phyloP scores from a whole-genome alignment of 1,140 invertebrate species.

The Cyrtorhinus lividipennis region DNA sequence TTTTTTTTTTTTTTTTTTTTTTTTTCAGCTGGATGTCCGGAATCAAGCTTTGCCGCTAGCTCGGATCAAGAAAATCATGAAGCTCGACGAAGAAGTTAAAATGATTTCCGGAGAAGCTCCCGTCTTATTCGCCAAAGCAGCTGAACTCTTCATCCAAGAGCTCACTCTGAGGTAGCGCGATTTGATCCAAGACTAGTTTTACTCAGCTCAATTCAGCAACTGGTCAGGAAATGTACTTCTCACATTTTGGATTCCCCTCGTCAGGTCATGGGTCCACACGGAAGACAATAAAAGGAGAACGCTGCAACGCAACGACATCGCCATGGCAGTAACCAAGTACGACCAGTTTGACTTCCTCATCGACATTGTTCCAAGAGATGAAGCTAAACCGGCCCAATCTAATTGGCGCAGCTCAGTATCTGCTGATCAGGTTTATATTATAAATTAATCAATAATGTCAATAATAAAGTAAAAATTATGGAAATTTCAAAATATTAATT shows the following conservation, averaged over 20 bases:
- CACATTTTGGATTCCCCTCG: background rate
- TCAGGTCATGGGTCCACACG: constrained; percentile 84
- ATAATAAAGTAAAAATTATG: no score
- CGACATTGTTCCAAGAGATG: constrained; percentile 95
- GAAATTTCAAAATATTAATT: no score
- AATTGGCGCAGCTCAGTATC: constrained; percentile 39
- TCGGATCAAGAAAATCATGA: constrained; percentile 99
- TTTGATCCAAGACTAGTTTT: background rate
- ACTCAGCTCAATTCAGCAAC: background rate
- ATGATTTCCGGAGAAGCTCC: constrained; percentile 99
- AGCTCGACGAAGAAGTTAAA: constrained; percentile 96
- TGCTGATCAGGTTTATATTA: constrained; percentile 38
- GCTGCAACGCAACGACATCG: constrained; percentile 91
- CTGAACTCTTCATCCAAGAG: constrained; percentile 96
- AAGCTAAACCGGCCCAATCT: constrained; percentile 62
- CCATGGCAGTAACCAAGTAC: constrained; percentile 94
- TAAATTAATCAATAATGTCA: background rate
- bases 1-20: constrained; percentile 6
- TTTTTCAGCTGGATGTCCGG: constrained; percentile 61
- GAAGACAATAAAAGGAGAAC: constrained; percentile 95
- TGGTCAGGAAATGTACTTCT: background rate
- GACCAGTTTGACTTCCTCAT: constrained; percentile 99
- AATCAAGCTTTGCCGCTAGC: constrained; percentile 87
- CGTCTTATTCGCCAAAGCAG: constrained; percentile 59
- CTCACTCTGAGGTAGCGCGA: constrained; percentile 60